These are phyloP conservation scores for Vireo griseus DNA, from an alignment of 2,797 vertebrate species.

Conservation along the genomic window DNA sequence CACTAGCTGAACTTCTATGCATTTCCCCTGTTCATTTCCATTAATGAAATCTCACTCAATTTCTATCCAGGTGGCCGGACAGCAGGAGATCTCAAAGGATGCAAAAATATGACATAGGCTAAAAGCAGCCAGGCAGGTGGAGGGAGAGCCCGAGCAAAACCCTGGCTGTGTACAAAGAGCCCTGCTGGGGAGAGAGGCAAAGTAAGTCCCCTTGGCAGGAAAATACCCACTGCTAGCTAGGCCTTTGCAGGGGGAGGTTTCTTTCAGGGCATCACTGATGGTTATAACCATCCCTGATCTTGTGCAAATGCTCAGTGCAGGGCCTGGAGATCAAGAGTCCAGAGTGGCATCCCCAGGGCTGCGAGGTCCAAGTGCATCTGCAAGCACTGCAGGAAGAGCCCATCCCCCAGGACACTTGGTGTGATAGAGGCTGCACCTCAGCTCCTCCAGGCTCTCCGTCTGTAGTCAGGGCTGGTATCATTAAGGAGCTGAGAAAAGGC, in stretches of 20 bases:
- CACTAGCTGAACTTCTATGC: neutral
- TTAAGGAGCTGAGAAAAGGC: neutral
- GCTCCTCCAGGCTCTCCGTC: accelerated
- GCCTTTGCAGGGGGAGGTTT: neutral
- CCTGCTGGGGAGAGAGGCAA: neutral
- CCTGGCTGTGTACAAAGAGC: neutral
- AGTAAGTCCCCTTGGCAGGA: neutral
- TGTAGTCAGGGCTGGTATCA: neutral
- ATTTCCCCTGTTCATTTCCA: neutral
- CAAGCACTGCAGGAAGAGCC: neutral
- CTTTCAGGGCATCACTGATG: neutral
- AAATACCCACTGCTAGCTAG: neutral
- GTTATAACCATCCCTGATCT: neutral
- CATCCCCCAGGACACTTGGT: neutral
- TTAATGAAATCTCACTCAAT: neutral
- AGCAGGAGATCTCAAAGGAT: neutral
- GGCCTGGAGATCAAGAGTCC: neutral
- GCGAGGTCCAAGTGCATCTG: neutral
- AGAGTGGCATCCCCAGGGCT: accelerated
- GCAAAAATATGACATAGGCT: neutral
- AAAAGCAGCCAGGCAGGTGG: neutral
- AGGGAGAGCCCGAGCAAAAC: neutral
- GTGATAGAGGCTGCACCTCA: neutral
- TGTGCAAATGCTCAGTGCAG: neutral
- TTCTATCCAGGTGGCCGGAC: neutral